Conservation (phyloP, 2,797 vertebrate species). For the Lepus townsendii region DNA sequence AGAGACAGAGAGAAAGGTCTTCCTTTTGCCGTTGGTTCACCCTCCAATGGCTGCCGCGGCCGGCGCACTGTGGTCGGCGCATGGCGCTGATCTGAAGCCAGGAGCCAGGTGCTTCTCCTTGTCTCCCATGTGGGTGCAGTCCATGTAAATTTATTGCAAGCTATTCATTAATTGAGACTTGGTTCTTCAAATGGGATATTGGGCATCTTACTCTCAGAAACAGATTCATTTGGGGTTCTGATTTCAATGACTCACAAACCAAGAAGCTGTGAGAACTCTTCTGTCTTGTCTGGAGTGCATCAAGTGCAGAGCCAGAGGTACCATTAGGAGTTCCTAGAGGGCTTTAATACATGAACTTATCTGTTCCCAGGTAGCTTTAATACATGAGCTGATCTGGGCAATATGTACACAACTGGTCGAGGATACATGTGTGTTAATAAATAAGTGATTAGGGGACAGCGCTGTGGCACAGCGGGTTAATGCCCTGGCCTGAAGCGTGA, state of each 20-base stretch:
- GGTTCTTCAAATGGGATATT: too few relatives aligned
- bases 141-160: neutral
- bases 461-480: too few relatives aligned
- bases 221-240: neutral
- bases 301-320: neutral
- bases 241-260: too few relatives aligned
- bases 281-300: neutral
- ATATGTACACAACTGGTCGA: neutral
- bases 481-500: too few relatives aligned
- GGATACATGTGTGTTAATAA: neutral
- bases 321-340: neutral
- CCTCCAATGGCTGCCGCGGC: too few relatives aligned
- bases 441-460: neutral
- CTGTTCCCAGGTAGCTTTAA: neutral
- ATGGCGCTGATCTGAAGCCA: too few relatives aligned
- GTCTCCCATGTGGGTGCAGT: neutral
- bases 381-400: neutral
- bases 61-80: accelerated
- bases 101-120: too few relatives aligned
- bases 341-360: neutral
- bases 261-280: neutral
- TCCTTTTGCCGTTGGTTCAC: too few relatives aligned
- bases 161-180: neutral
- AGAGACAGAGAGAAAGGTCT: too few relatives aligned
- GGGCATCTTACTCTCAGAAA: neutral